These are phyloP conservation scores for Corticium candelabrum DNA, from an alignment of 37 sponge, comb jelly and placozoan species.

Conservation along the genomic window DNA sequence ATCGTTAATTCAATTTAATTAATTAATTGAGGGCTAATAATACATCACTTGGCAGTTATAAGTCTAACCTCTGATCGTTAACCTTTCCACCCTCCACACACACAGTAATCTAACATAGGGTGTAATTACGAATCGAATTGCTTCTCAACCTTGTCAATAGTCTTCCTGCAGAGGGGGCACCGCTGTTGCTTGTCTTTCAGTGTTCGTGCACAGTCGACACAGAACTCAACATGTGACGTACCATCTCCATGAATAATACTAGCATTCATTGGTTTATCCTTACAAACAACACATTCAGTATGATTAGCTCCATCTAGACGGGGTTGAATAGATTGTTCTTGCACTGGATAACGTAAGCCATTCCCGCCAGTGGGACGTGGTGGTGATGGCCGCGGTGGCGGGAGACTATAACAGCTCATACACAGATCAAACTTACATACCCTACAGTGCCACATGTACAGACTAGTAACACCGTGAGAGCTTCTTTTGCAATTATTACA, in stretches of 20 bases:
- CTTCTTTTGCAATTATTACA: neutral
- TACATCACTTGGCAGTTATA: too few relatives aligned
- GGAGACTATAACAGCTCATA: neutral
- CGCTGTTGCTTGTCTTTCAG: neutral
- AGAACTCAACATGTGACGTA: constrained; percentile 3
- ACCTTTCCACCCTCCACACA: too few relatives aligned
- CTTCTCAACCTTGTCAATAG: neutral
- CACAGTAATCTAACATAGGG: neutral
- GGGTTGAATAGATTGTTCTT: neutral
- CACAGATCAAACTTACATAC: constrained; percentile 2
- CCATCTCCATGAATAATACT: constrained; percentile 1
- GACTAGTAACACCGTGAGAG: neutral
- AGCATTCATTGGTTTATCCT: neutral
- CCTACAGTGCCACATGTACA: constrained; percentile 5
- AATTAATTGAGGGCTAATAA: too few relatives aligned
- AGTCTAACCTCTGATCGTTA: too few relatives aligned
- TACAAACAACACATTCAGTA: neutral
- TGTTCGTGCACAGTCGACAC: neutral
- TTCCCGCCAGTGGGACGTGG: too few relatives aligned
- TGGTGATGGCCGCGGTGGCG: neutral
- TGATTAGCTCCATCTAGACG: neutral
- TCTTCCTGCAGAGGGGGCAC: neutral
- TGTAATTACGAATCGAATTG: neutral
- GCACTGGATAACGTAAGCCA: neutral
- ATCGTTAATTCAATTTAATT: too few relatives aligned